These are phyloP conservation scores for Mesochorus sp. DNA, from an alignment of 2,888 invertebrate species.

Conservation along the genomic window DNA sequence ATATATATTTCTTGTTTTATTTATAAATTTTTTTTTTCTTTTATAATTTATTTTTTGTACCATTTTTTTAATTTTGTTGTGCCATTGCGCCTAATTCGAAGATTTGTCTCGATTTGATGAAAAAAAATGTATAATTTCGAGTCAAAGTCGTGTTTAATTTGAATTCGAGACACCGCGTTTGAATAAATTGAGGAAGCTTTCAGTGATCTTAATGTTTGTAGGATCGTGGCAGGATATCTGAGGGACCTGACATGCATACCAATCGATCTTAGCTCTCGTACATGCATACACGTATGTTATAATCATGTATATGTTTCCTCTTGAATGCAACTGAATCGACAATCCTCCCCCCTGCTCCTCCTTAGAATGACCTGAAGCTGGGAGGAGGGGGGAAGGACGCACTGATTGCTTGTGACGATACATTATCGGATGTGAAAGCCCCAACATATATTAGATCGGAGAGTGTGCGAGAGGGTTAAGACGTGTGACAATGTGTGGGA, in stretches of 20 bases:
- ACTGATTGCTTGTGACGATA: slow-evolving; percentile 62
- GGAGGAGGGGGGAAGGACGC: slow-evolving; percentile 4
- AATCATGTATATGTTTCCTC: slow-evolving; percentile 9
- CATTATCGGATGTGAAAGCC: slow-evolving; percentile 62
- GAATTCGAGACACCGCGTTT: no score
- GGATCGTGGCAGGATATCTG: no score
- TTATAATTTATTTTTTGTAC: no score
- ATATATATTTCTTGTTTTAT: not conserved
- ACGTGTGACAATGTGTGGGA: not conserved
- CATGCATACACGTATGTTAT: no score
- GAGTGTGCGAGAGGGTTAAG: slow-evolving; percentile 31
- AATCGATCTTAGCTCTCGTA: no score
- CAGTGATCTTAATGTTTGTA: no score
- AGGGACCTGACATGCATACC: no score
- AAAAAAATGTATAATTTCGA: not conserved
- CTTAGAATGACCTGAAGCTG: slow-evolving; percentile 46
- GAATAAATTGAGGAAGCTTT: no score
- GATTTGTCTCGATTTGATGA: no score
- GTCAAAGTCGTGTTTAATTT: not conserved
- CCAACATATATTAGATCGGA: slow-evolving; percentile 50
- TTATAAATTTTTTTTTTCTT: no score
- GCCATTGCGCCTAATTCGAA: no score
- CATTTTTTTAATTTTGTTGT: no score
- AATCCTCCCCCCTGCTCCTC: slow-evolving; percentile 35
- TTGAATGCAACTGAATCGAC: slow-evolving; percentile 28